Conservation (phyloP, 2,797 vertebrate species). For the Alcedo quadribrachys region DNA sequence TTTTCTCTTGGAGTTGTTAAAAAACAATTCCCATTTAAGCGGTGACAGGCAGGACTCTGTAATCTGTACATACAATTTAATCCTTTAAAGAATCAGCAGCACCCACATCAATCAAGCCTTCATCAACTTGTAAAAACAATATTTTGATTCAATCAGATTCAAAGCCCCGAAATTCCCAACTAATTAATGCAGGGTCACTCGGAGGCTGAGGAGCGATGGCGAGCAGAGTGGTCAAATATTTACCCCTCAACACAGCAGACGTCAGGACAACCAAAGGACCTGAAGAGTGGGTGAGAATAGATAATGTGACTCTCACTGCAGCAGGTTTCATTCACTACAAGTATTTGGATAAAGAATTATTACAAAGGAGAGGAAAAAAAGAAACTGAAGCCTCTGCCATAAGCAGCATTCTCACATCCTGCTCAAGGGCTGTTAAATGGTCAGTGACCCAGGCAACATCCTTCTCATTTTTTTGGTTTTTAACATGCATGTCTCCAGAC, state of each 20-base stretch:
- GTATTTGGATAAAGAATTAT: conserved; percentile 71
- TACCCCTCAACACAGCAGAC: conserved; percentile 73
- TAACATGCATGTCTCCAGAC: conserved; percentile 42
- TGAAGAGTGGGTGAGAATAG: conserved; percentile 67
- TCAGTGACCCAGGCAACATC: conserved; percentile 52
- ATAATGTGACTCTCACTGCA: conserved; percentile 53
- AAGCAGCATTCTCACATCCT: conserved; percentile 32
- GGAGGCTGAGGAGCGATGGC: conserved; percentile 65
- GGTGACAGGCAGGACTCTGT: conserved; percentile 81
- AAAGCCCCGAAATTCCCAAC: conserved; percentile 82
- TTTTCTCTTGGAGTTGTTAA: conserved; percentile 64
- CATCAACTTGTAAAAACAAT: conserved; percentile 98
- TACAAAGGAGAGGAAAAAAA: conserved; percentile 39
- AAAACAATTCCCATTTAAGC: conserved; percentile 73
- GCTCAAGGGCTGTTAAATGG: conserved; percentile 58
- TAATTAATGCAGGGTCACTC: conserved; percentile 86
- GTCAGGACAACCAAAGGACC: conserved; percentile 62
- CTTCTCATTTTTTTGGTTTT: conserved; percentile 6
- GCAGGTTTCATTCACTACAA: conserved; percentile 59
- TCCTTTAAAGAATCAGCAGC: conserved; percentile 94
- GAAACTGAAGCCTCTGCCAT: conserved; percentile 19
- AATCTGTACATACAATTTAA: conserved; percentile 99
- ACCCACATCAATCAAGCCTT: conserved; percentile 98
- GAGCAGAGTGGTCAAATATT: conserved; percentile 82
- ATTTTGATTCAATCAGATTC: conserved; percentile 96